phyloP scores from a whole-genome alignment of 2,888 invertebrate genomes.

The Brenthis ino region DNA sequence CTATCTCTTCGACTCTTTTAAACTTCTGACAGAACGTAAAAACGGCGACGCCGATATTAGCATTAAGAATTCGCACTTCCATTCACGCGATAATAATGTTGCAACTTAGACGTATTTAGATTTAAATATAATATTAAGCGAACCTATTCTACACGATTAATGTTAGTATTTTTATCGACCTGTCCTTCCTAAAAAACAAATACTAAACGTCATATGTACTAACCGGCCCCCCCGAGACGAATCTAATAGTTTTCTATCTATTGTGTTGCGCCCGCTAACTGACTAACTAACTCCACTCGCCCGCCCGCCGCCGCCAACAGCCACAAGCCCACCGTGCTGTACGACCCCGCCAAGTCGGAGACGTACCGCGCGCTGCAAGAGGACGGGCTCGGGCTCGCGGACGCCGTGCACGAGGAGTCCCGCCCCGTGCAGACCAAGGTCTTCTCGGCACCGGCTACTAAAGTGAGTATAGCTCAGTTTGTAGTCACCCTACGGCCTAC shows the following conservation, averaged over 20 bases:
- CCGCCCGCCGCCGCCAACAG: constrained; percentile 56
- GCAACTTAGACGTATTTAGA: constrained; percentile 32
- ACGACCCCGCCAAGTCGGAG: constrained; percentile 94
- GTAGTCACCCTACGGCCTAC: too few relatives aligned
- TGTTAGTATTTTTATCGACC: constrained; percentile 91
- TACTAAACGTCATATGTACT: constrained; percentile 61
- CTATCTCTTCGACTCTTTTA: constrained; percentile 67
- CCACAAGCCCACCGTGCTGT: constrained; percentile 87
- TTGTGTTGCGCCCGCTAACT: constrained; percentile 78
- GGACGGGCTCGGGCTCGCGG: constrained; percentile 78
- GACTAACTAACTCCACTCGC: constrained; percentile 77
- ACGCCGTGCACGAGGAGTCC: constrained; percentile 85
- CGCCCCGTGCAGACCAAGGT: constrained; percentile 88
- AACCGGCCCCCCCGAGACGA: constrained; percentile 62
- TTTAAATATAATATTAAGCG: constrained; percentile 53
- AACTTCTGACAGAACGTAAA: constrained; percentile 45
- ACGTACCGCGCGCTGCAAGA: constrained; percentile 94
- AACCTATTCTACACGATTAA: constrained; percentile 79
- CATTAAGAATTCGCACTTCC: constrained; percentile 46
- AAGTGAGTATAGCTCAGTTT: constrained; percentile 60
- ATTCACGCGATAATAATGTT: constrained; percentile 44
- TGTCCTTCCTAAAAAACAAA: constrained; percentile 89
- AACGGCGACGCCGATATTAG: constrained; percentile 56
- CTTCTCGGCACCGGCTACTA: constrained; percentile 86
- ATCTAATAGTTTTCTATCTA: constrained; percentile 68